Evolutionary conservation across 2,888 invertebrate genomes (phyloP), one percentile per base, ranked within the genome.

Genomic region (Sisyra terminalis): DNA sequence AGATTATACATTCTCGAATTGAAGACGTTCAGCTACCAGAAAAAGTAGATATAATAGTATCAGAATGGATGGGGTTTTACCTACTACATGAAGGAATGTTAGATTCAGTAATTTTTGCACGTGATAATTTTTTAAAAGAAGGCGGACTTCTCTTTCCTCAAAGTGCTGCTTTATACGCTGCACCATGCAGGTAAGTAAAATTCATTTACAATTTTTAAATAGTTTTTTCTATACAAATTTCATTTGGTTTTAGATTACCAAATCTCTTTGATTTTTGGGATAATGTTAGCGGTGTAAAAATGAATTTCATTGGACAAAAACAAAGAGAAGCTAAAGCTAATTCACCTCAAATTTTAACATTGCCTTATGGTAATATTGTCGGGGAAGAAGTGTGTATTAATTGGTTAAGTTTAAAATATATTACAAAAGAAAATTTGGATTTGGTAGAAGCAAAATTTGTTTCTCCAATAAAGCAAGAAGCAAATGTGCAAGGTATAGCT

Each of bases 1-100:
- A 78, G 75, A 75, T 88, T 8, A 71, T 89, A 35, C 76, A 85
- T 53, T 73, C 73, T 41, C 71, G 67, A 64, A 72, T 88, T 6
- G 90, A 92, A 66, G 79, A 89, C 54, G 68, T 89, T 3, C 43
- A 40, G 7, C 56, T 60, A 1, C 59, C 85, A 40, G 78, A 82
- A 70, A 7, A 81, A 60, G 84, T 88, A 2, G 93, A 94, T 60
- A 73, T 89, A 8, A 86, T 96, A 48, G 75, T 96, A 4, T 93
- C 93, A 0, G 94, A 96, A 64, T 96, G 94, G 94, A 96, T 96
- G 94, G 94, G 94, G 0, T 93, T 94, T 61, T 93, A 90, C 63
- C 67, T 96, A 29, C 64, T 96, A 11, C 94, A 93, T 56, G 94
- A 96, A 63, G 90, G 87, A 6, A 96, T 96, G 96, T 59, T 96